phyloP scores from a whole-genome alignment of 2,113 vertebrate genomes.

The Odontophorus gujanensis region DNA sequence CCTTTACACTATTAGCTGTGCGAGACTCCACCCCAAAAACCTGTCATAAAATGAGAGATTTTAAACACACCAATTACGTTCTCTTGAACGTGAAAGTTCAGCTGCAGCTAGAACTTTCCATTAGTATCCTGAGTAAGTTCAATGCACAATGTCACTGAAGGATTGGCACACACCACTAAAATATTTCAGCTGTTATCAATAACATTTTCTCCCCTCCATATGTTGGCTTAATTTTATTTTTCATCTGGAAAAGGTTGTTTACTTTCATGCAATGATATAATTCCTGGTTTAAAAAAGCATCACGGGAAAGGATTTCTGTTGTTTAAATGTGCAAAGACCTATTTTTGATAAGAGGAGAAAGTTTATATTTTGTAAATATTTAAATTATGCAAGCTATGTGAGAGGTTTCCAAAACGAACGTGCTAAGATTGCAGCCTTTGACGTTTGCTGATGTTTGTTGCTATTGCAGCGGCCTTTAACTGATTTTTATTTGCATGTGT shows the following conservation, averaged over 20 bases:
- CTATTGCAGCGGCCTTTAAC: not conserved
- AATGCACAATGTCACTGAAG: not conserved
- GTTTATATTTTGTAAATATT: constrained; percentile 86
- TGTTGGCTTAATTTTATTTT: constrained; percentile 21
- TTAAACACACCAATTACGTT: not conserved
- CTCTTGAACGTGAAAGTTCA: not conserved
- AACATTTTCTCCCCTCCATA: not conserved
- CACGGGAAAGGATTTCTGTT: constrained; percentile 50
- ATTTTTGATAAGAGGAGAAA: constrained; percentile 75
- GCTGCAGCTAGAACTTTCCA: not conserved
- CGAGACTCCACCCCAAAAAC: not conserved
- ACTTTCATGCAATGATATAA: constrained; percentile 42
- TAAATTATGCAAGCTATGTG: constrained; percentile 81
- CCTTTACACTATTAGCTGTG: not conserved
- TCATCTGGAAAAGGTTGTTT: constrained; percentile 32
- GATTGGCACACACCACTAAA: constrained; percentile 26
- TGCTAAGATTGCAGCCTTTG: constrained; percentile 51
- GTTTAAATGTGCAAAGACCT: constrained; percentile 73
- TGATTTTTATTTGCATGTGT: constrained; percentile 40
- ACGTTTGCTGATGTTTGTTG: constrained; percentile 43
- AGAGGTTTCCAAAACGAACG: constrained; percentile 46
- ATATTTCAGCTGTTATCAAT: constrained; percentile 5
- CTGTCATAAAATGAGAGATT: not conserved
- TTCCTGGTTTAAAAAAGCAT: constrained; percentile 48
- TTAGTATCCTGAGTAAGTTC: not conserved